Base-by-base conservation (phyloP, 2,797 vertebrate species). In the Natrix natrix region DNA sequence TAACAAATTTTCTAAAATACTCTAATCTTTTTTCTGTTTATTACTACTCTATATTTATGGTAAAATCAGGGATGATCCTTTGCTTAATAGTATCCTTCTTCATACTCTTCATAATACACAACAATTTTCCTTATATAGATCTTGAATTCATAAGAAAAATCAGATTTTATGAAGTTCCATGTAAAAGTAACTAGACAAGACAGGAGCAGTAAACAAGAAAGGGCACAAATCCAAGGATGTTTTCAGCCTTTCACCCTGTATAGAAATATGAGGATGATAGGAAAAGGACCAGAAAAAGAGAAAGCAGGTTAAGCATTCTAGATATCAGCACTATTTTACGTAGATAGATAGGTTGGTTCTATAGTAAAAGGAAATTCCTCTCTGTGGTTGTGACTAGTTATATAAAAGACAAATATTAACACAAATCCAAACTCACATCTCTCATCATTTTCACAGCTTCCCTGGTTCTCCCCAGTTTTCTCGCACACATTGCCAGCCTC, bases 391-490 rank as follows among this genome's bases (percentile, higher is more conserved):
- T n/a, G 32, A 5, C 94, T 93, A 26, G 22, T 91, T n/a, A 59
- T 54, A 55, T 86, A 89, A 93, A 1, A 61, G 0, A 0, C 95
- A 96, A 96, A 87, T 87, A 74, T 92, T 66, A 93, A 93, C 54
- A 88, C 43, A 95, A 96, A 95, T 92, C 59, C 87, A 94, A 92
- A 98, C 99, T 99, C 98, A 99, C 99, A 97, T 99, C 99, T 98
- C 99, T 98, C 99, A 99, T 99, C 99, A 99, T 99, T 97, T 99
- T 99, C 92, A 99, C 99, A 86, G 99, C 99, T 98, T 99, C 99
- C 97, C 99, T 98, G 95, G 99, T 99, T 93, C 99, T 98, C 95
- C 99, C 99, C 10, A 99, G 98, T 96, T 99, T 99, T 96, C 99
- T 98, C 96, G 99, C 99, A 98, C 99, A 99, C 99, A 99, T 99